These are phyloP conservation scores for Trinorchestia longiramus DNA, from an alignment of 1,140 invertebrate species.

Conservation along the genomic window DNA sequence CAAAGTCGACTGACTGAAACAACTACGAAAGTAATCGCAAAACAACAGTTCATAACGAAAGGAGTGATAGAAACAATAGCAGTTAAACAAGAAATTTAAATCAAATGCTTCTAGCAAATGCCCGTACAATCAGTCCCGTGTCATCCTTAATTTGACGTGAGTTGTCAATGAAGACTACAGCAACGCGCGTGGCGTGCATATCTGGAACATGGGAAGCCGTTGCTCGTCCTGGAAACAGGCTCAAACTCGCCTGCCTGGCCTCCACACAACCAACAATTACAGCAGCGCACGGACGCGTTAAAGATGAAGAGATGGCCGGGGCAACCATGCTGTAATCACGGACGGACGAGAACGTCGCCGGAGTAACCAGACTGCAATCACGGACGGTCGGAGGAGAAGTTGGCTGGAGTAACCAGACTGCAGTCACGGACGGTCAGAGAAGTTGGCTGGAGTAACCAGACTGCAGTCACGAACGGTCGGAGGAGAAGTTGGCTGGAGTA, in stretches of 20 bases:
- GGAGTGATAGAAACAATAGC: too few species aligned
- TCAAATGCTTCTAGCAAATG: neutral
- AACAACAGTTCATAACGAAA: too few species aligned
- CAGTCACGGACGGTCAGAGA: neutral
- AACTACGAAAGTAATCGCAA: too few species aligned
- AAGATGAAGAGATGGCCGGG: neutral
- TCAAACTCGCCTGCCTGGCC: neutral
- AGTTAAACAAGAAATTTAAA: neutral
- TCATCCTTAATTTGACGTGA: neutral
- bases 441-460: neutral
- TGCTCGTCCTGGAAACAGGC: conserved; percentile 4
- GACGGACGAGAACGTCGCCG: neutral
- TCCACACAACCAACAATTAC: neutral
- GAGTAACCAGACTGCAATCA: neutral
- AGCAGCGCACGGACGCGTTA: neutral
- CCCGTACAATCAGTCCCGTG: neutral
- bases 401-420: neutral
- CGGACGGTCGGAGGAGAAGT: neutral
- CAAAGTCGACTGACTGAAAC: too few species aligned
- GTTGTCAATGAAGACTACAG: neutral
- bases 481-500: neutral
- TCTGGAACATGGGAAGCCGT: conserved; percentile 5
- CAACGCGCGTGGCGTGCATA: neutral
- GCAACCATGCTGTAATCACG: neutral
- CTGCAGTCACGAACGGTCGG: neutral